These are phyloP conservation scores for Chrysolina haemoptera DNA, from an alignment of 2,888 invertebrate genomes.

Conservation along the genomic window DNA sequence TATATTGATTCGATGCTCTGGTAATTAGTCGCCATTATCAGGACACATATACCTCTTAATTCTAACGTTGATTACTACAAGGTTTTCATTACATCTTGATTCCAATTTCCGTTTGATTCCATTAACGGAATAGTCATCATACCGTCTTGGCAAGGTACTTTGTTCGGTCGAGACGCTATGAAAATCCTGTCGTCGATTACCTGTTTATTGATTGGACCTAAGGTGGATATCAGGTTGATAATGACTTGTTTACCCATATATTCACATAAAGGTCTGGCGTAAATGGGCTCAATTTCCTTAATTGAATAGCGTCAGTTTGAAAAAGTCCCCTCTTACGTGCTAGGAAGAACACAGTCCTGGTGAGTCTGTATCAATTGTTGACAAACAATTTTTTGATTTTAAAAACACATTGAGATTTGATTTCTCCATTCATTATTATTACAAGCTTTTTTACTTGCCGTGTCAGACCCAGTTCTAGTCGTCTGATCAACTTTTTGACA, in stretches of 20 bases:
- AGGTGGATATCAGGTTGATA: constrained; percentile 8
- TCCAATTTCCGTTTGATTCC: background rate
- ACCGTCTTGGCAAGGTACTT: background rate
- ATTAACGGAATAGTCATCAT: background rate
- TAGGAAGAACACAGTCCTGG: too few species aligned
- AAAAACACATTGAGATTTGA: too few species aligned
- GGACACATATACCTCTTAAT: too few species aligned
- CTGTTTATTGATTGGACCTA: constrained; percentile 15
- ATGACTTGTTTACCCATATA: constrained; percentile 8
- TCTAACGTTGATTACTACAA: background rate
- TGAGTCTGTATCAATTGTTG: too few species aligned
- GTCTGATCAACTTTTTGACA: too few species aligned
- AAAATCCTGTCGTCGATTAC: background rate
- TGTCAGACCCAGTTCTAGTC: too few species aligned
- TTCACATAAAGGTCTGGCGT: background rate
- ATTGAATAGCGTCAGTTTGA: background rate
- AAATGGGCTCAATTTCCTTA: background rate
- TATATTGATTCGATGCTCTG: too few species aligned
- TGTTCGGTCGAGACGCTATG: constrained; percentile 4
- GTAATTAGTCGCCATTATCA: too few species aligned
- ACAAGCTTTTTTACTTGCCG: too few species aligned
- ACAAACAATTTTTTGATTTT: too few species aligned
- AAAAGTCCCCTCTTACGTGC: background rate
- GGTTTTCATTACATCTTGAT: background rate
- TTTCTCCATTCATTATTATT: too few species aligned